phyloP scores from a whole-genome alignment of 2,888 invertebrate genomes.

The Boloria euphrosyne region DNA sequence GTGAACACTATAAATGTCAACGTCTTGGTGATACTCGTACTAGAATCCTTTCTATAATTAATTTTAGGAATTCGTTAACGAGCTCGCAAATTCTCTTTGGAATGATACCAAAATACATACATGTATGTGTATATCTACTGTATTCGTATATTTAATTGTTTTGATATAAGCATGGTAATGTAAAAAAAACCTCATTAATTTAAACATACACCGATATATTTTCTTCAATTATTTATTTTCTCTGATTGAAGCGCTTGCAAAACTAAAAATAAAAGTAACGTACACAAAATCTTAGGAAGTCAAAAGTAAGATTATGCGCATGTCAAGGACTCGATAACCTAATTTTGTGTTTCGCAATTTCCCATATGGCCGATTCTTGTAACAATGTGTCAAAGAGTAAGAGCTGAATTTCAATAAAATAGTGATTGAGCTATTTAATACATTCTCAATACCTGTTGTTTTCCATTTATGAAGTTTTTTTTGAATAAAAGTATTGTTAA shows the following conservation, averaged over 20 bases:
- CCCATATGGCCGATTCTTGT: conserved; percentile 46
- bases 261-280: not conserved
- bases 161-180: too few species aligned
- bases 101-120: conserved; percentile 10
- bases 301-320: conserved; percentile 26
- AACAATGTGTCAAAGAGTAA: conserved; percentile 39
- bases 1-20: not conserved
- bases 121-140: too few species aligned
- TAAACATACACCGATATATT: too few species aligned
- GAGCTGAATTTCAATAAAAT: too few species aligned
- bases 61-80: conserved; percentile 18
- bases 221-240: too few species aligned
- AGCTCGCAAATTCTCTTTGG: conserved; percentile 15
- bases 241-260: not conserved
- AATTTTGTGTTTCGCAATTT: conserved; percentile 56
- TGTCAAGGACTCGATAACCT: conserved; percentile 69
- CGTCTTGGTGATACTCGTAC: conserved; percentile 1
- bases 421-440: not conserved
- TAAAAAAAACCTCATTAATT: not conserved
- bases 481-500: not conserved
- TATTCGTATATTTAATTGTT: too few species aligned
- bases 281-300: conserved; percentile 2
- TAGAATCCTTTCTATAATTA: conserved; percentile 16
- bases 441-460: not conserved
- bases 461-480: not conserved